These are phyloP conservation scores for Eulemur macaco DNA, from an alignment of 2,113 vertebrate species.

Conservation along the genomic window DNA sequence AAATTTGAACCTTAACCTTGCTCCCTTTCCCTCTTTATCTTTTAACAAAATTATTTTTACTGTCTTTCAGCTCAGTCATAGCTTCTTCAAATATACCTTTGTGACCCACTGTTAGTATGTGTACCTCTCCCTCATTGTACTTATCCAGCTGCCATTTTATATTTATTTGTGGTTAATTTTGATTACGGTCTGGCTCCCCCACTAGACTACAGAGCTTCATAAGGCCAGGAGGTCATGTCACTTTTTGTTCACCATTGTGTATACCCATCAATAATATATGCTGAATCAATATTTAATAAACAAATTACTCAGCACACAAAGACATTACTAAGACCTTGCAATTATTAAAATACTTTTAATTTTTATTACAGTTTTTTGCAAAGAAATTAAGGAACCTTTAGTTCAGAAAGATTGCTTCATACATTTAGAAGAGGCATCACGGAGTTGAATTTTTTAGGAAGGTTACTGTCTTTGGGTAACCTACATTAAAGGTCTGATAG, in stretches of 20 bases:
- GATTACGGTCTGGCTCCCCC: background rate
- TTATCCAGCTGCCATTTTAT: background rate
- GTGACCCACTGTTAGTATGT: background rate
- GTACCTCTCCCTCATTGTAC: background rate
- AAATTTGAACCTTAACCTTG: background rate
- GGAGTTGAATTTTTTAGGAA: background rate
- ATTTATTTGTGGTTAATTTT: slow-evolving; percentile 16
- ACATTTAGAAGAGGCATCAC: background rate
- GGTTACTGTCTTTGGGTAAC: background rate
- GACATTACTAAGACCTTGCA: background rate
- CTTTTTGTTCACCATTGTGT: background rate
- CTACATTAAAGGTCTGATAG: background rate
- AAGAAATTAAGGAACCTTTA: slow-evolving; percentile 3
- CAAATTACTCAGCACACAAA: background rate
- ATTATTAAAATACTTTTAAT: background rate
- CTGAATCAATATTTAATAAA: slow-evolving; percentile 1
- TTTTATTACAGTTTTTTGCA: slow-evolving; percentile 21
- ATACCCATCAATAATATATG: background rate
- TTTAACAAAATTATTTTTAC: background rate
- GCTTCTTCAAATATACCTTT: background rate
- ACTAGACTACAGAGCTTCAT: background rate
- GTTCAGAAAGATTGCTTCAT: background rate
- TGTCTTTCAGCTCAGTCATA: background rate
- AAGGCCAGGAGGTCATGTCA: background rate
- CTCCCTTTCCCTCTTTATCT: background rate